Evolutionary conservation across 2,888 invertebrate genomes (phyloP).

Genomic region (Chymomyza caudatula): DNA sequence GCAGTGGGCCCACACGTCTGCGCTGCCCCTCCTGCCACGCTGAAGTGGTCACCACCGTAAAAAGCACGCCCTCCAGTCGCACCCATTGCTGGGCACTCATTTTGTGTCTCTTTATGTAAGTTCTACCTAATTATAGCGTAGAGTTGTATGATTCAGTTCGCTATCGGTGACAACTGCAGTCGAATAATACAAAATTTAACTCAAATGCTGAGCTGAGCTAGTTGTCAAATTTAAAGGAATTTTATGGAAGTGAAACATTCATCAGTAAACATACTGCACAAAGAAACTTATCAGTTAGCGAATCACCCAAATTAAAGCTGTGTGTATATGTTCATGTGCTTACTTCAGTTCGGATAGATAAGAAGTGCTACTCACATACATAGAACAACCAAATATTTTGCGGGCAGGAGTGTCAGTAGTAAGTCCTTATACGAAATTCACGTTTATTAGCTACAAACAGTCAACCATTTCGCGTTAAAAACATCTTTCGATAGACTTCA

Average conservation of each 20-base stretch:
- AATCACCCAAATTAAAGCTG: not conserved
- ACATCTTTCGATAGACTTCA: not conserved
- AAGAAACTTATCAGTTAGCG: not conserved
- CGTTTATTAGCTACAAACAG: too few species aligned
- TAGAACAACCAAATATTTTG: too few species aligned
- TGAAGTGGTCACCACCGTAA: conserved; percentile 78
- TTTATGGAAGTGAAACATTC: not conserved
- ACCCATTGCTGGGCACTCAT: conserved; percentile 75
- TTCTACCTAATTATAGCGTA: conserved; percentile 14
- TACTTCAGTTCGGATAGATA: not conserved
- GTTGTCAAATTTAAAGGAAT: not conserved
- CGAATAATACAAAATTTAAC: not conserved
- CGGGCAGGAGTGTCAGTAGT: too few species aligned
- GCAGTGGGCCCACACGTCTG: conserved; percentile 64
- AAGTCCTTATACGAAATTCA: too few species aligned
- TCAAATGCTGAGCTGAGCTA: not conserved
- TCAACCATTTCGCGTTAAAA: not conserved
- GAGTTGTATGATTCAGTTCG: not conserved
- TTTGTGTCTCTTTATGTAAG: conserved; percentile 74
- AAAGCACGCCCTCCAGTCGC: conserved; percentile 67
- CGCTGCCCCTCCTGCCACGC: conserved; percentile 79
- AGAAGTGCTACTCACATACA: not conserved
- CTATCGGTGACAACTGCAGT: not conserved
- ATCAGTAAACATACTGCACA: not conserved
- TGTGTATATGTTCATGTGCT: not conserved